A percentile compares a stretch with the other conserved stretches of the same genome.
phyloP scores from a whole-genome alignment of 2,113 vertebrate species.

The Grallaria varia region DNA sequence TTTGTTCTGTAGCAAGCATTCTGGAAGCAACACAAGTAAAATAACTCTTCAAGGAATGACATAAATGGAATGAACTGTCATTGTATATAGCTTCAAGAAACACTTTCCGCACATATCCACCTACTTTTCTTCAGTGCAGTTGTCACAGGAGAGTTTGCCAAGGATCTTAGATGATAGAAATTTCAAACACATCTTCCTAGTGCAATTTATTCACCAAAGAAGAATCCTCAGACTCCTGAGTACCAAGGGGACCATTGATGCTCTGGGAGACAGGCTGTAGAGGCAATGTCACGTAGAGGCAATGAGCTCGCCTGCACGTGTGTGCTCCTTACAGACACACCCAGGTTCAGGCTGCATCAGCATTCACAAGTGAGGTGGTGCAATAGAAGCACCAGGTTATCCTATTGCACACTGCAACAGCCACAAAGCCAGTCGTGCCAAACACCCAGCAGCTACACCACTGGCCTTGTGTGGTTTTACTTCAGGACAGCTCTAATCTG shows the following conservation, averaged over 20 bases:
- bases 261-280: not conserved
- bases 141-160: not conserved
- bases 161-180: not conserved
- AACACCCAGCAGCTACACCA: not conserved
- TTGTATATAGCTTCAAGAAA: not conserved
- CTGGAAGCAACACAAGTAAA: conserved; percentile 28
- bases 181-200: not conserved
- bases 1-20: not conserved
- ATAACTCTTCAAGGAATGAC: not conserved
- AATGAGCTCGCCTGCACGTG: not conserved
- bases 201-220: not conserved
- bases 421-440: not conserved
- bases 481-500: not conserved
- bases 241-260: not conserved
- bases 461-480: fast-evolving
- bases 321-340: not conserved
- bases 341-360: not conserved
- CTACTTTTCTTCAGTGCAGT: not conserved
- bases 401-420: not conserved
- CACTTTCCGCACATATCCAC: not conserved
- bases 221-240: not conserved
- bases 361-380: not conserved
- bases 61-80: conserved; percentile 4
- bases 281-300: not conserved
- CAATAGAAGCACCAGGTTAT: not conserved